Evolutionary conservation across 2,797 vertebrate species (phyloP).

Genomic region (Halcyon smyrnensis): DNA sequence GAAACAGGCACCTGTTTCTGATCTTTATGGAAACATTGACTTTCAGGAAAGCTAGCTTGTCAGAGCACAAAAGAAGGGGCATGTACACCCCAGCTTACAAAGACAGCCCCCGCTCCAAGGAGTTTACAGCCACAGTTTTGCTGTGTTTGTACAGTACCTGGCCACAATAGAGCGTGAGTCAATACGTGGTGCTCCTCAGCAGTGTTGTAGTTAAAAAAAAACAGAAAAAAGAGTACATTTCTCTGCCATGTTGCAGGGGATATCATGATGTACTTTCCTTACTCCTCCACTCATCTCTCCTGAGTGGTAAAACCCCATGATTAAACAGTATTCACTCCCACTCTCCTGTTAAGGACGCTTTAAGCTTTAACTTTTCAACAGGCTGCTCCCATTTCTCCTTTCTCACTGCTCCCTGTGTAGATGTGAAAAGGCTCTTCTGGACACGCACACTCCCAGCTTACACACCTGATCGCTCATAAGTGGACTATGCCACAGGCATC

Average conservation of each 20-base stretch:
- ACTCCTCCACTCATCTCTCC: conserved; percentile 14
- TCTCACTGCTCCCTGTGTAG: background rate
- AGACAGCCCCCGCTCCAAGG: background rate
- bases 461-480: accelerated
- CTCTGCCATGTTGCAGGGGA: background rate
- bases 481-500: accelerated
- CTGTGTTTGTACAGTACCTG: background rate
- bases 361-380: background rate
- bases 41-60: background rate
- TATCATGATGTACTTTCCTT: conserved; percentile 16
- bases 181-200: background rate
- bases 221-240: background rate
- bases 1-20: background rate
- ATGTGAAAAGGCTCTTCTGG: background rate
- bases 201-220: background rate
- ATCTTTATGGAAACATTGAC: background rate
- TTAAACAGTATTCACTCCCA: conserved; percentile 6
- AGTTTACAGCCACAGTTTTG: background rate
- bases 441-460: background rate
- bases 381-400: background rate
- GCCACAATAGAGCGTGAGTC: background rate
- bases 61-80: background rate
- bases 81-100: background rate
- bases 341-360: background rate
- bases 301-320: background rate